These are phyloP conservation scores for Heptascelio sp. DNA, from an alignment of 2,888 invertebrate species.

Conservation along the genomic window DNA sequence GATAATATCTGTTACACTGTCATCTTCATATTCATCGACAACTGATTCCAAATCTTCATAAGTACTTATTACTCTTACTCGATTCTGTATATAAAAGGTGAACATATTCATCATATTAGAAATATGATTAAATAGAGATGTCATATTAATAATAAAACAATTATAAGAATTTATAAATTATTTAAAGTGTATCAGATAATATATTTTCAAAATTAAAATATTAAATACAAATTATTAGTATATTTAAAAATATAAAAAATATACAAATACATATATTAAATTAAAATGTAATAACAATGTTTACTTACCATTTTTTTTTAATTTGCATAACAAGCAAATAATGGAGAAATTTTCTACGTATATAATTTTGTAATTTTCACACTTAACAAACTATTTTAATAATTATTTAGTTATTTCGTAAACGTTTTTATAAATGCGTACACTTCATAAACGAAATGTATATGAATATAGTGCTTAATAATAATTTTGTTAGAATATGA, in stretches of 20 bases:
- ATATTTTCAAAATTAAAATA: neutral
- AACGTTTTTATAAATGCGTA: neutral
- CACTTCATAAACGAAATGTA: neutral
- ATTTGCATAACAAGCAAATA: slow-evolving; percentile 1
- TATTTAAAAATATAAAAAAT: too few species aligned
- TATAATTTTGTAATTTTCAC: neutral
- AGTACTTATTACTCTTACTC: neutral
- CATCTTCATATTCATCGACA: neutral
- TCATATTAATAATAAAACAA: neutral
- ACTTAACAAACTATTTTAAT: neutral
- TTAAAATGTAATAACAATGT: slow-evolving; percentile 2
- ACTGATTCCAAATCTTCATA: neutral
- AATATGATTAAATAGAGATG: neutral
- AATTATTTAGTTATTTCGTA: neutral
- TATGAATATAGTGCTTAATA: neutral
- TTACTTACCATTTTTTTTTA: slow-evolving; percentile 7
- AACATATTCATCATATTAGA: neutral
- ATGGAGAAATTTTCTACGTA: neutral
- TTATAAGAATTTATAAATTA: too few species aligned
- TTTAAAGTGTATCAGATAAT: too few species aligned
- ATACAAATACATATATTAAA: neutral
- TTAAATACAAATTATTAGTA: neutral
- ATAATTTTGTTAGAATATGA: neutral
- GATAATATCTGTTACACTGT: neutral
- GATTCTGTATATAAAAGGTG: neutral